Base-by-base conservation (phyloP, 2,888 invertebrate species). In the Drosophila picticornis region DNA sequence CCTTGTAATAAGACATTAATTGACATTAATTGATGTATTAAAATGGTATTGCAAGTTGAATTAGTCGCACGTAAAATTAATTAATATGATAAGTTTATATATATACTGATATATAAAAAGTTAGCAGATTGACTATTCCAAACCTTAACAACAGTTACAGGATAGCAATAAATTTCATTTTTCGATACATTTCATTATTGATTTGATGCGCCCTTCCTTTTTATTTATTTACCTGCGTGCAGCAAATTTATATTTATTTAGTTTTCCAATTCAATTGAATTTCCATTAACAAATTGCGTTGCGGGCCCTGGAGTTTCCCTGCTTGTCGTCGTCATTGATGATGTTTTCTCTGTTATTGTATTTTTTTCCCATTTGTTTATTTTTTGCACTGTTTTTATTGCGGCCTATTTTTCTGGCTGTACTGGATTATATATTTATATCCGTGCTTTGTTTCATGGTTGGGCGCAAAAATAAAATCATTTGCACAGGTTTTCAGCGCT, bases 261-360 rank as follows among this genome's bases (percentile, higher is more conserved):
- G 84, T 88, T 80, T 85, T 80, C 65, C 67, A 80, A 74, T 84
- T 80, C 77, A 80, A 89, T 89, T 89, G 77, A 87, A 84, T 81
- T 89, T 89, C 85, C 85, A 87, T 87, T 87, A 89, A 84, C 85
- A 88, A 87, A 87, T 89, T 88, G 86, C 63, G 58, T 59, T 68
- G 48, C 58, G 55, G 59, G 51, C 51, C 70, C 58, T 31, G 25
- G 32, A 52, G 27, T 58, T 60, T 36, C 11, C 40, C 27, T 48
- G 63, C 38, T 64, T 58, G 25, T 55, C 62, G 36, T 36, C 62
- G 13, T 61, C 46, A 57, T 55, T 67, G 27, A 29, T 57, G 46
- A 59, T 69, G 25, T 66, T 77, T 65, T 7, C 19, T 10, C 22
- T 25, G n/a, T 9, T 5, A 22, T 46, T 51, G 31, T 53, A 13